Conservation (phyloP, 2,113 vertebrate genomes). For the Myanophis thanlyinensis region DNA sequence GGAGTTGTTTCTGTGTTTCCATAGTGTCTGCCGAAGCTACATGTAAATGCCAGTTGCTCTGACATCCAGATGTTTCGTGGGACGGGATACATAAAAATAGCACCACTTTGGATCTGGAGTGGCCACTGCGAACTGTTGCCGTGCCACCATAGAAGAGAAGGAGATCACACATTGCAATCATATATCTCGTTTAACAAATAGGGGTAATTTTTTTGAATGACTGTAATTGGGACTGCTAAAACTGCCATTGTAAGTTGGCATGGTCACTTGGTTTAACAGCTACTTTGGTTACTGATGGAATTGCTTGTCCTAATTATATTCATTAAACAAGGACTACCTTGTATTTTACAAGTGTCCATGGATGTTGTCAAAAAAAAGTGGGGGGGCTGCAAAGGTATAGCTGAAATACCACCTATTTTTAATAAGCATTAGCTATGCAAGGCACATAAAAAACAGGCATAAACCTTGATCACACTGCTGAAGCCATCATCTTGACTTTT, state of each 20-base stretch:
- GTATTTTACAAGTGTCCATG: not conserved
- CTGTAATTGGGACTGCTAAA: not conserved
- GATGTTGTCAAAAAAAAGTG: not conserved
- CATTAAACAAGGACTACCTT: not conserved
- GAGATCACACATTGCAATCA: not conserved
- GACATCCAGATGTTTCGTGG: no score
- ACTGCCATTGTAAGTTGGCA: not conserved
- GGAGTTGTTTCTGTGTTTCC: no score
- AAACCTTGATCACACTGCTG: not conserved
- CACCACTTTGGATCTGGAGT: no score
- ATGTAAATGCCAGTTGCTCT: no score
- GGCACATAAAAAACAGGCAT: not conserved
- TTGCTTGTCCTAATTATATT: not conserved
- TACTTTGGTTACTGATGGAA: not conserved
- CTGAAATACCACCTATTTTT: not conserved
- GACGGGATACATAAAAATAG: no score
- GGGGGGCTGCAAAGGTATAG: not conserved
- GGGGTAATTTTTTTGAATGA: not conserved
- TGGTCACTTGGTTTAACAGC: not conserved
- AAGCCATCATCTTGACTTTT: not conserved
- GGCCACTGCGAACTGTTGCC: no score
- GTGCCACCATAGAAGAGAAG: no score
- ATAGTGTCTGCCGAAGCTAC: no score
- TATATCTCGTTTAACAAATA: not conserved
- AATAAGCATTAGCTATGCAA: not conserved